phyloP scores from a whole-genome alignment of 2,888 invertebrate genomes.

The Copidosoma aretas region DNA sequence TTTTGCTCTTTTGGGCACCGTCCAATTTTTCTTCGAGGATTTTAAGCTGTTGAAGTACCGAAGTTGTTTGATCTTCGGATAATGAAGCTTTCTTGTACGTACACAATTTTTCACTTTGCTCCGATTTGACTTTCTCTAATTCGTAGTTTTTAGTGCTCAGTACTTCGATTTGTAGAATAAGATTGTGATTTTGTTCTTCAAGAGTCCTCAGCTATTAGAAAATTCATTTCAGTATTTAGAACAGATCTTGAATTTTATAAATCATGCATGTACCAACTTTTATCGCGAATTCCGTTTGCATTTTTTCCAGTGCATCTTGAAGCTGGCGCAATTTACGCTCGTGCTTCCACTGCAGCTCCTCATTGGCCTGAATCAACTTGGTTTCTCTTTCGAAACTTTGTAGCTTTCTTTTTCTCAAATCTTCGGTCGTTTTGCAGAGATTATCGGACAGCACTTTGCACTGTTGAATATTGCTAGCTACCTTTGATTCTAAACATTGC shows the following conservation, averaged over 20 bases:
- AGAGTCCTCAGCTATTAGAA: constrained; percentile 46
- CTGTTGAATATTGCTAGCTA: constrained; percentile 68
- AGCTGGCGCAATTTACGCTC: constrained; percentile 68
- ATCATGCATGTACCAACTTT: constrained; percentile 57
- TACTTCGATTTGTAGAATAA: constrained; percentile 51
- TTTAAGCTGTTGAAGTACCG: constrained; percentile 71
- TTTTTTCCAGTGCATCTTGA: constrained; percentile 66
- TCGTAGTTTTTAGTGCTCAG: constrained; percentile 52
- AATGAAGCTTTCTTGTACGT: constrained; percentile 66
- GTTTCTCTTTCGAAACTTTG: constrained; percentile 66
- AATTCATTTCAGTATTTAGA: constrained; percentile 7
- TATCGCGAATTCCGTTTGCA: constrained; percentile 68
- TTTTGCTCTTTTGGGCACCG: constrained; percentile 71
- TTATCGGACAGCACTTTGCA: constrained; percentile 69
- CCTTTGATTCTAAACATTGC: constrained; percentile 66
- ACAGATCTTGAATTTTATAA: not conserved
- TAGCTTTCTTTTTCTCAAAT: constrained; percentile 65
- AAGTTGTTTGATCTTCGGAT: constrained; percentile 72
- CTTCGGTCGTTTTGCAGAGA: constrained; percentile 69
- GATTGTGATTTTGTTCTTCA: constrained; percentile 51
- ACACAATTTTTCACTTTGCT: constrained; percentile 51
- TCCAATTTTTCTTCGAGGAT: constrained; percentile 71
- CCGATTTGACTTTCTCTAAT: constrained; percentile 47
- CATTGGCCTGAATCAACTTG: constrained; percentile 66
- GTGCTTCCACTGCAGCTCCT: constrained; percentile 69